Evolutionary conservation across 1,140 invertebrate species (phyloP).

Genomic region (Saxidomus purpurata): DNA sequence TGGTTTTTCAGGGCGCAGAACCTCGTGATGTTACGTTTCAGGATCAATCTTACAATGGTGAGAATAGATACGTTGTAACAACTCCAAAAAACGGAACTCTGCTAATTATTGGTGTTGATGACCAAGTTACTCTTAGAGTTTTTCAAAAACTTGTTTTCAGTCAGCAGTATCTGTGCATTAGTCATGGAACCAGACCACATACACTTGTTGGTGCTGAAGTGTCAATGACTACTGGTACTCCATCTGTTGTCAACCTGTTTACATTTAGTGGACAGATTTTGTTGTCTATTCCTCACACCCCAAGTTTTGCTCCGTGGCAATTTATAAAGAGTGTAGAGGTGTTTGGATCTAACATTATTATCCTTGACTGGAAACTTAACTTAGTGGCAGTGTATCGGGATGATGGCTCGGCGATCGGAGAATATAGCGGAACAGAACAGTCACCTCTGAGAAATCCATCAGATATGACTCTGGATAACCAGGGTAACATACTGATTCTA

Average conservation of each 20-base stretch:
- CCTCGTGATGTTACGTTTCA: conserved; percentile 43
- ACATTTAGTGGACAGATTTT: conserved; percentile 51
- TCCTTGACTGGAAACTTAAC: conserved; percentile 51
- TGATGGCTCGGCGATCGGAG: conserved; percentile 36
- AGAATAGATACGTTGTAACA: conserved; percentile 41
- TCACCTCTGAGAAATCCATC: conserved; percentile 38
- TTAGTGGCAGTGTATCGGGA: conserved; percentile 13
- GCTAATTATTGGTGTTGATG: conserved; percentile 17
- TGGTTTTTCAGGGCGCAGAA: conserved; percentile 6
- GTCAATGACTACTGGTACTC: background rate
- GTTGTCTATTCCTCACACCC: conserved; percentile 3
- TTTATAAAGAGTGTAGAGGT: conserved; percentile 37
- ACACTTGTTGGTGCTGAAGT: conserved; percentile 35
- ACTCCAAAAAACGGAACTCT: conserved; percentile 32
- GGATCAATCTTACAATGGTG: conserved; percentile 22
- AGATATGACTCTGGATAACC: conserved; percentile 40
- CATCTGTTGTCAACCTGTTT: conserved; percentile 37
- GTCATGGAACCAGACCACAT: conserved; percentile 10
- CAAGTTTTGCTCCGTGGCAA: background rate
- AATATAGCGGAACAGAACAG: conserved; percentile 34
- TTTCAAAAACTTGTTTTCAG: background rate
- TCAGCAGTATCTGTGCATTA: conserved; percentile 5
- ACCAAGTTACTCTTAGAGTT: too few relatives aligned
- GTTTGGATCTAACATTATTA: conserved; percentile 24
- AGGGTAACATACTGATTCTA: conserved; percentile 44